Evolutionary conservation across 2,888 invertebrate species (phyloP).

Genomic region (Neocrepidodera transversa): DNA sequence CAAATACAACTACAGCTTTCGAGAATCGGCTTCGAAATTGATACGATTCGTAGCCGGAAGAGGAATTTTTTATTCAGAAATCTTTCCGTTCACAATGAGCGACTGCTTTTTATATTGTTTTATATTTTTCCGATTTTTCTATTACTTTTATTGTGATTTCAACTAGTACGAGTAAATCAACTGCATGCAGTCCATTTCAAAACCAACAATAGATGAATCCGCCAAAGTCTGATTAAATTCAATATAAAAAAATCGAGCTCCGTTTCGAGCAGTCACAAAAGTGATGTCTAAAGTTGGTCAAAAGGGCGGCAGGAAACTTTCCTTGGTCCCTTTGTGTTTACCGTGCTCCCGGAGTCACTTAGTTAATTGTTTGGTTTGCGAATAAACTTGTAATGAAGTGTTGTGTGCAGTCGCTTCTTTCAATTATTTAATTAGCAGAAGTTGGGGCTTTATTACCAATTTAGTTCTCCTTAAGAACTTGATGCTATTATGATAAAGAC

Average conservation of each 20-base stretch:
- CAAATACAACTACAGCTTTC: no score
- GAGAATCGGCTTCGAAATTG: no score
- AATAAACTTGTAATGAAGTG: constrained; percentile 41
- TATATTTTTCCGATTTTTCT: not conserved
- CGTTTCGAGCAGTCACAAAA: constrained; percentile 12
- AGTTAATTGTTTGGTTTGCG: constrained; percentile 39
- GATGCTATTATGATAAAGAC: constrained; percentile 28
- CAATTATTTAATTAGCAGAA: constrained; percentile 37
- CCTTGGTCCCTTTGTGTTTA: constrained; percentile 9
- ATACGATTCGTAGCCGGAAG: no score
- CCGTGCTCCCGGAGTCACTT: constrained; percentile 29
- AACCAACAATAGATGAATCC: constrained; percentile 19
- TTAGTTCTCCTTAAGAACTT: constrained; percentile 20
- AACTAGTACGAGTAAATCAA: constrained; percentile 7
- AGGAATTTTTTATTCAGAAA: no score
- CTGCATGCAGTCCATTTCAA: constrained; percentile 19
- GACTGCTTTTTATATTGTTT: constrained; percentile 2
- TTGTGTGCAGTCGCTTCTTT: constrained; percentile 37
- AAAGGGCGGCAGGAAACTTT: constrained; percentile 25
- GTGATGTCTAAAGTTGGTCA: constrained; percentile 16
- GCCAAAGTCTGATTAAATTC: constrained; percentile 22
- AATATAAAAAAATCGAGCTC: constrained; percentile 1
- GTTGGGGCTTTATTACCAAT: constrained; percentile 25
- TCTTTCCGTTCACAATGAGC: no score
- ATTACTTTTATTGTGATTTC: constrained; percentile 6